Conservation (phyloP, 2,797 vertebrate species). For the Propithecus deckenii region DNA sequence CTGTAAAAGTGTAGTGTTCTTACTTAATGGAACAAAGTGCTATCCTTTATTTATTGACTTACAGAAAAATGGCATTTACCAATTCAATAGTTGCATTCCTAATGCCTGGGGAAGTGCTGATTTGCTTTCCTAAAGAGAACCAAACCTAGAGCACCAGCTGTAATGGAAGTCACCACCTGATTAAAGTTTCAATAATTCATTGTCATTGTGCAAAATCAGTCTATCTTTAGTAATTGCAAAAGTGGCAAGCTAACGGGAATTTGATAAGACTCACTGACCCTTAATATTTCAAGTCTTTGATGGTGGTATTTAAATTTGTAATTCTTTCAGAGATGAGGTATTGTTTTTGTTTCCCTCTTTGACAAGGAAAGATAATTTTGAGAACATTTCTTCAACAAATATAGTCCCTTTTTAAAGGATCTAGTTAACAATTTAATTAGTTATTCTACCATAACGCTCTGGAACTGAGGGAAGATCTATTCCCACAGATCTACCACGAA, state of each 20-base stretch:
- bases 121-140: not conserved
- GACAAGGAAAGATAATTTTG: not conserved
- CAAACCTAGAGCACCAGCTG: not conserved
- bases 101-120: not conserved
- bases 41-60: constrained; percentile 35
- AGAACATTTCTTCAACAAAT: not conserved
- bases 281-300: not conserved
- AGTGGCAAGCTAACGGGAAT: not conserved
- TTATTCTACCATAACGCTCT: not conserved
- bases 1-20: not conserved
- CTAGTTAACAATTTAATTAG: not conserved
- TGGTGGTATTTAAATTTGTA: not conserved
- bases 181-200: constrained; percentile 50
- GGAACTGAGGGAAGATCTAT: not conserved
- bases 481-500: not conserved
- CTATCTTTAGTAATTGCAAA: constrained; percentile 34
- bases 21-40: not conserved
- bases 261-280: not conserved
- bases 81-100: not conserved
- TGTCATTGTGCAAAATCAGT: constrained; percentile 19
- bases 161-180: not conserved
- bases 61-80: not conserved
- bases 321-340: not conserved
- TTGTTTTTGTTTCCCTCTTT: not conserved
- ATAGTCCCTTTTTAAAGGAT: not conserved